Conservation (phyloP, 2,113 vertebrate genomes). For the Trichechus manatus region DNA sequence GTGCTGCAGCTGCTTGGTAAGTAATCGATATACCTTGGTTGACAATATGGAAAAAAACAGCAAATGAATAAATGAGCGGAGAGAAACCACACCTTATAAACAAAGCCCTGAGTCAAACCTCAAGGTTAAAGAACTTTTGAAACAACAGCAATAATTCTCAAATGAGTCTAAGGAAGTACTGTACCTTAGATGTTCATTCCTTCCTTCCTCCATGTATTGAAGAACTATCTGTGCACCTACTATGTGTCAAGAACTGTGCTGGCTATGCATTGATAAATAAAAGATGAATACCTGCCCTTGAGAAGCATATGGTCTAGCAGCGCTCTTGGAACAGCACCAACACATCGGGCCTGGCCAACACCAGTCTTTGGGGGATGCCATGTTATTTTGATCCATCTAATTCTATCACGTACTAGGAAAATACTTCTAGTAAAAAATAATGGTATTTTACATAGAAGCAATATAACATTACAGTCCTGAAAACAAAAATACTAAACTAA, state of each 20-base stretch:
- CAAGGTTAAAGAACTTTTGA: not conserved
- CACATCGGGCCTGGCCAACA: not conserved
- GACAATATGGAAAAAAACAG: not conserved
- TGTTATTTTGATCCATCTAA: not conserved
- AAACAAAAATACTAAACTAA: not conserved
- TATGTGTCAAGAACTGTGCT: not conserved
- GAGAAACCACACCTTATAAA: not conserved
- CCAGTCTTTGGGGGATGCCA: not conserved
- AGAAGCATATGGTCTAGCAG: not conserved
- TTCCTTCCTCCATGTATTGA: not conserved
- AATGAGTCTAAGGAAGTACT: not conserved
- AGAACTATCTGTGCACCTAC: not conserved
- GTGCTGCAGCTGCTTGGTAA: not conserved
- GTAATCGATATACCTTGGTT: not conserved
- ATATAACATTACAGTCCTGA: not conserved
- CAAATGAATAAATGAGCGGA: not conserved
- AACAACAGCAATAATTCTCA: not conserved
- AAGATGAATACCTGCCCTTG: not conserved
- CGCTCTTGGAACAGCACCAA: not conserved
- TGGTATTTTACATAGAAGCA: not conserved
- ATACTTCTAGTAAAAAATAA: constrained; percentile 24
- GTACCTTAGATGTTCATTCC: not conserved
- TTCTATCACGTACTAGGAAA: constrained; percentile 16
- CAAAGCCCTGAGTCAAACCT: not conserved
- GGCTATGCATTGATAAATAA: not conserved